Evolutionary conservation across 1,140 invertebrate genomes (phyloP).

Genomic region (Orchesella cincta): DNA sequence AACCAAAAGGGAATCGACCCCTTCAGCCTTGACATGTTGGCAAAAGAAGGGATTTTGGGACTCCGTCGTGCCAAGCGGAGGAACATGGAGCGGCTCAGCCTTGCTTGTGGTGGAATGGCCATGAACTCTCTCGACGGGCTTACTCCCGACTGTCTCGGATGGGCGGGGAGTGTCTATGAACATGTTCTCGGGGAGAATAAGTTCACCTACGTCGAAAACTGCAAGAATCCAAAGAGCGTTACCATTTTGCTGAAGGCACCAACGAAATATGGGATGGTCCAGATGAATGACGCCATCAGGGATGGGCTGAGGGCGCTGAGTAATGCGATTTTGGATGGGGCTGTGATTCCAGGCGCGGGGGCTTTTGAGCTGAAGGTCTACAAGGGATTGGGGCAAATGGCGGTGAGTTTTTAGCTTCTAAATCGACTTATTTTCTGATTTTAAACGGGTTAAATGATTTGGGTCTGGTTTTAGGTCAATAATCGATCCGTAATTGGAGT

Average conservation of each 20-base stretch:
- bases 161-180: slow-evolving; percentile 94
- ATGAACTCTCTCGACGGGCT: slow-evolving; percentile 96
- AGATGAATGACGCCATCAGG: slow-evolving; percentile 95
- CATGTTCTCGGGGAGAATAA: slow-evolving; percentile 96
- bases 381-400: slow-evolving; percentile 66
- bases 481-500: slow-evolving; percentile 89
- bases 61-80: slow-evolving; percentile 93
- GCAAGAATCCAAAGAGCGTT: slow-evolving; percentile 89
- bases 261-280: slow-evolving; percentile 89
- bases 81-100: slow-evolving; percentile 95
- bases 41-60: slow-evolving; percentile 93
- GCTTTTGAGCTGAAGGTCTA: slow-evolving; percentile 95
- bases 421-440: slow-evolving; percentile 59
- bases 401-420: slow-evolving; percentile 59
- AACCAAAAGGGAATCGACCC: slow-evolving; percentile 99
- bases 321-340: slow-evolving; percentile 90
- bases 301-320: slow-evolving; percentile 95
- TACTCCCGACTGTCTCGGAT: slow-evolving; percentile 82
- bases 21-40: slow-evolving; percentile 90
- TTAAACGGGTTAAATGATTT: not conserved
- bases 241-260: slow-evolving; percentile 96
- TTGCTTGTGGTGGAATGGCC: slow-evolving; percentile 66
- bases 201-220: slow-evolving; percentile 95
- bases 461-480: slow-evolving; percentile 66
- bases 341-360: slow-evolving; percentile 89